Percentiles rank a stretch among this genome's conserved stretches.
phyloP scores from a whole-genome alignment of 2,113 vertebrate genomes.

The human region DNA sequence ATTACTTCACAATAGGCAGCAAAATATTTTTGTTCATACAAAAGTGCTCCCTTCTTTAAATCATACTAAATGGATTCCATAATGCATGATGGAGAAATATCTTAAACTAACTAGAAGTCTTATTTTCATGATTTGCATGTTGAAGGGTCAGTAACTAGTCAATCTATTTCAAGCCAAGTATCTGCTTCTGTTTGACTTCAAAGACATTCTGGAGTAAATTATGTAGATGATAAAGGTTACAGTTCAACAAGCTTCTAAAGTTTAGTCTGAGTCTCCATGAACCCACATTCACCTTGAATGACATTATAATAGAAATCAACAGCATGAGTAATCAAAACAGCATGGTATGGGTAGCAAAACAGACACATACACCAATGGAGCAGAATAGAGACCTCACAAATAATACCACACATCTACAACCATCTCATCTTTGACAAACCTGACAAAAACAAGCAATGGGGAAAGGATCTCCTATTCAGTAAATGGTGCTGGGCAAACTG shows the following conservation, averaged over 20 bases:
- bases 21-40: neutral
- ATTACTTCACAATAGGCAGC: neutral
- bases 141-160: neutral
- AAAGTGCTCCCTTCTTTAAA: neutral
- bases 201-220: neutral
- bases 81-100: neutral
- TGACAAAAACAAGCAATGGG: too few species aligned
- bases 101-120: neutral
- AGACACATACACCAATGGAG: too few species aligned
- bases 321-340: too few species aligned
- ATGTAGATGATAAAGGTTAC: neutral
- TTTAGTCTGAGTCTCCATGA: neutral
- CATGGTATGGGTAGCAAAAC: too few species aligned
- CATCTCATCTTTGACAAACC: too few species aligned
- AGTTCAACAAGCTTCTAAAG: neutral
- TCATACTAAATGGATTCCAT: neutral
- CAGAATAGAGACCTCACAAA: too few species aligned
- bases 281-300: conserved; percentile 40
- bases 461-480: too few species aligned
- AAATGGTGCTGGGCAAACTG: too few species aligned
- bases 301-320: neutral
- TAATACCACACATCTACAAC: too few species aligned
- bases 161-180: neutral
- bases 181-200: neutral
- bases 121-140: neutral